Base-by-base conservation (phyloP, 2,113 vertebrate species). In the Clarias macrocephalus region DNA sequence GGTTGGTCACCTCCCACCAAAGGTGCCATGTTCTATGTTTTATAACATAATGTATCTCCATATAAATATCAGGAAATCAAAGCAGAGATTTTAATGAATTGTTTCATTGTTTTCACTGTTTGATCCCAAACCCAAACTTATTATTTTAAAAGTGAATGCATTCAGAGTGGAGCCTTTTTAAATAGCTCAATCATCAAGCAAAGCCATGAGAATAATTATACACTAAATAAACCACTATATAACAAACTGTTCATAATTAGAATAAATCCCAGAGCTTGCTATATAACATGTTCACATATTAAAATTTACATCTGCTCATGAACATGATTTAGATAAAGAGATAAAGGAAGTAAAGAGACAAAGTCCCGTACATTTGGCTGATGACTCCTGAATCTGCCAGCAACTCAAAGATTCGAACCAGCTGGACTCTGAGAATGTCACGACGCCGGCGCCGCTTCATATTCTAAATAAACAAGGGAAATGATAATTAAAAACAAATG, bases 361-460 rank as follows among this genome's bases (percentile, higher is more conserved):
- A 54, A 33, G 21, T 5, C 63, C 90, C 93, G 88, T 90, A 99
- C 98, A 96, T 97, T 94, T 99, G 98, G 95, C 97, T 99, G 93
- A 99, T 95, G 94, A 99, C 97, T 77, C 98, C 98, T 92, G 97
- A 97, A 95, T 99, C 98, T 87, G 98, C 98, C 93, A 99, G 93
- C 93, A 99, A 95, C 92, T 99, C 98, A 95, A 99, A 99, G 94
- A 99, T 99, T 93, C 98, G 96, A 92, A 99, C 98, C 94, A 99
- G 96, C 62, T 99, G 98, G 91, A 99, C 98, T 92, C 98, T 95
- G 93, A 99, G 96, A 95, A 99, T 96, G 93, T 99, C 98, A 87
- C 98, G 97, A 94, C 98, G 97, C 97, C 98, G 95, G 96, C 98
- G 97, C 25, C 98, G 97, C 90, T 99, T 99, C 98, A 99, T 98